Evolutionary conservation across 2,888 invertebrate genomes (phyloP), one percentile per base, ranked within the genome.

Genomic region (Adineta ricciae): DNA sequence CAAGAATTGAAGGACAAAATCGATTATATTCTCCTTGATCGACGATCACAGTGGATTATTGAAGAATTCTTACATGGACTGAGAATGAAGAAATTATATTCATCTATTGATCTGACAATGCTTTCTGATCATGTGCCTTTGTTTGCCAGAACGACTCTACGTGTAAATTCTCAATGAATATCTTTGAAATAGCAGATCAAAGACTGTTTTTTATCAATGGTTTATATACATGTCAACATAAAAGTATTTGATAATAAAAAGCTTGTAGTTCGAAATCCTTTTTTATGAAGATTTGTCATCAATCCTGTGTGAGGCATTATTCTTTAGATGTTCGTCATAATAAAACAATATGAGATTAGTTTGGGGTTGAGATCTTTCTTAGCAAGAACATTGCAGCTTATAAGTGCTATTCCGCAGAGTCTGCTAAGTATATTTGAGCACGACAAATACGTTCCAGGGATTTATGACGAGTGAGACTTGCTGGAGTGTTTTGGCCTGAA

Each of bases 71-170:
- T 78, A n/a, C 41, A 78, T 41, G 78, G 78, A 41, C 41, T 41
- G n/a, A 41, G 41, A 24, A 78, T 78, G 38, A 78, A n/a, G 41
- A 38, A 38, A n/a, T n/a, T 41, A 41, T n/a, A 41, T 78, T 5
- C 41, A 78, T 38, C 41, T 0, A 78, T 41, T n/a, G 9, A 78
- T 19, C 38, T 78, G 9, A 41, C 78, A 78, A 78, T 78, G 78
- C 41, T 78, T 11, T 78, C 78, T 38, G 78, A 78, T 78, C 78
- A 78, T 78, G 38, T 78, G 14, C 78, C 78, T 41, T 32, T 78
- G n/a, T 41, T 78, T 78, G 24, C n/a, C 24, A 14, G n/a, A 9
- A 78, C 78, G 9, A 41, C 0, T 78, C 24, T 78, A 32, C 32
- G 32, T 32, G 16, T 64, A 46, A 46, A 46, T 46, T 46, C 46